Percentiles rank a stretch among this genome's conserved stretches.
These are phyloP conservation scores for Epinephelus coioides DNA, from an alignment of 2,797 vertebrate genomes.

Conservation along the genomic window DNA sequence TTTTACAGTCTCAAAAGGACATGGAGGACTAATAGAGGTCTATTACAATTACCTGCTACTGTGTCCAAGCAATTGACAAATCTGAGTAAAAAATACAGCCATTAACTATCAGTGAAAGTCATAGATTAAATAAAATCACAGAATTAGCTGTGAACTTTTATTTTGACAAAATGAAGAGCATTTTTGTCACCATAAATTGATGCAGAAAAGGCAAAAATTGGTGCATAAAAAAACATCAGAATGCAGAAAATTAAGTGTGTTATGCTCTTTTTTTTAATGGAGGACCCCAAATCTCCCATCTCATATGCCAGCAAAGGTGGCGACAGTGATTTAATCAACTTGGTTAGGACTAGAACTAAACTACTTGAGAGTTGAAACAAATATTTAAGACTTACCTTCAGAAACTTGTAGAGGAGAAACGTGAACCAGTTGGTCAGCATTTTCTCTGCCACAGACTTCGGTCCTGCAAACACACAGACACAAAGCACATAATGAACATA, in stretches of 20 bases:
- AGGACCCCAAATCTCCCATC: too few species aligned
- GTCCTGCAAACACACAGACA: slow-evolving; percentile 87
- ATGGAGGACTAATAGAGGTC: neutral
- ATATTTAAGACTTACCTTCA: slow-evolving; percentile 89
- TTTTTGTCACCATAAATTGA: too few species aligned
- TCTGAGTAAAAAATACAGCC: neutral
- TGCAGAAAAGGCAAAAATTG: too few species aligned
- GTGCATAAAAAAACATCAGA: too few species aligned
- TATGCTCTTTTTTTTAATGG: too few species aligned
- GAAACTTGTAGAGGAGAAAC: slow-evolving; percentile 97
- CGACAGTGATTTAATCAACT: neutral
- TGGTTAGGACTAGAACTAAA: neutral
- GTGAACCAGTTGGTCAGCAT: slow-evolving; percentile 99
- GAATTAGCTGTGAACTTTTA: too few species aligned
- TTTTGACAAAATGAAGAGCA: too few species aligned
- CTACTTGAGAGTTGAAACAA: neutral
- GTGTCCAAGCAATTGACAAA: neutral
- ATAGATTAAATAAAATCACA: too few species aligned
- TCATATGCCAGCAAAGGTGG: too few species aligned
- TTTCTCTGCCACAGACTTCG: slow-evolving; percentile 98
- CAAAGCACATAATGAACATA: slow-evolving; percentile 58
- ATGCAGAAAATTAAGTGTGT: too few species aligned
- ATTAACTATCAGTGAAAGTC: neutral
- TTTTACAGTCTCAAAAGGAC: neutral
- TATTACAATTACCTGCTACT: neutral